Percentiles rank a stretch among this genome's conserved stretches.
phyloP scores from a whole-genome alignment of 2,113 vertebrate species.

The Pterophyllum scalare region DNA sequence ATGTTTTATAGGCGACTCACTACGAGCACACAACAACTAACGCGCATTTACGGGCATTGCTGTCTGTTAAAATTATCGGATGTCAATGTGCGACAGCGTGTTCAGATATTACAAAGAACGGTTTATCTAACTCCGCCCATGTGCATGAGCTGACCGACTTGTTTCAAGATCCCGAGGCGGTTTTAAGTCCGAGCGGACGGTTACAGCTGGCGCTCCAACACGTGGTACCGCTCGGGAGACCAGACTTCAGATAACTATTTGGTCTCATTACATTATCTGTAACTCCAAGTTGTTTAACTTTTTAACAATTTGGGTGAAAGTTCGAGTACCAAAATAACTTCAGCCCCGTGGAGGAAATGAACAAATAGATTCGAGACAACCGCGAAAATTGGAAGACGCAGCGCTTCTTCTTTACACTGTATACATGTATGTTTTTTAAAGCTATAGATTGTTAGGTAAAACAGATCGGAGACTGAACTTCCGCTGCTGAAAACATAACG shows the following conservation, averaged over 20 bases:
- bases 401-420: neutral
- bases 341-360: neutral
- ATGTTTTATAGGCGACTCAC: neutral
- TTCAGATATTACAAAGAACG: neutral
- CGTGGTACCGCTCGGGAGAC: slow-evolving; percentile 37
- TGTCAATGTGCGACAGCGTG: neutral
- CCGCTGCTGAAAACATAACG: neutral
- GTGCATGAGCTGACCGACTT: neutral
- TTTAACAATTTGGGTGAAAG: neutral
- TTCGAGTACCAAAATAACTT: neutral
- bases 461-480: neutral
- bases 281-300: neutral
- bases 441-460: neutral
- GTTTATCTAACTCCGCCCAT: slow-evolving; percentile 55
- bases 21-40: neutral
- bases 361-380: neutral
- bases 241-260: neutral
- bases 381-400: neutral
- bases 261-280: neutral
- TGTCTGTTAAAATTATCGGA: too few relatives aligned
- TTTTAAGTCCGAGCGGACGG: slow-evolving; percentile 50
- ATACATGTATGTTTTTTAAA: neutral
- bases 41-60: neutral
- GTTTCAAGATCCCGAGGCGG: neutral
- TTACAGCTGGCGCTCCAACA: slow-evolving; percentile 17